Conservation (phyloP, 2,888 invertebrate species). For the Troides oblongomaculatus region DNA sequence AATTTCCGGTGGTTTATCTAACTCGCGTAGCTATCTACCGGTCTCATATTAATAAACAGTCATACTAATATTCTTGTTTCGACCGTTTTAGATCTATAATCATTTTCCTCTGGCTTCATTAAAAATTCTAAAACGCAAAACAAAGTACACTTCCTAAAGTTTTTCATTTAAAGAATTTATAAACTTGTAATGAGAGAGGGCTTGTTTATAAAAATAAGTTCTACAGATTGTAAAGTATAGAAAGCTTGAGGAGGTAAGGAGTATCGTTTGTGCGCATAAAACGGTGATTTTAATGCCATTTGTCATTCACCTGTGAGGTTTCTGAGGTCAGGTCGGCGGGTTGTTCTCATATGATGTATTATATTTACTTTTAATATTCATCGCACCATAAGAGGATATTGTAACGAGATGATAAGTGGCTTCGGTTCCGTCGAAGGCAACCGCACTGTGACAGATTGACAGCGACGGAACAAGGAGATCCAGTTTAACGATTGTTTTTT, state of each 20-base stretch:
- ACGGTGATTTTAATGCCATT: constrained; percentile 7
- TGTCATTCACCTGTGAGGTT: constrained; percentile 11
- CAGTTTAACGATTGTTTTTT: constrained; percentile 1
- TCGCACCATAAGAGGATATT: constrained; percentile 11
- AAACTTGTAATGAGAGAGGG: neutral
- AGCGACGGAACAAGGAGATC: neutral
- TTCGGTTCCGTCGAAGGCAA: constrained; percentile 8
- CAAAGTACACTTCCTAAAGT: too few species aligned
- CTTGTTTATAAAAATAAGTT: neutral
- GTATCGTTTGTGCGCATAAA: neutral
- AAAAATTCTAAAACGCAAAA: too few species aligned
- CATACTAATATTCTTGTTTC: too few species aligned
- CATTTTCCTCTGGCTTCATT: too few species aligned
- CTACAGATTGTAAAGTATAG: neutral
- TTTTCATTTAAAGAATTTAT: too few species aligned
- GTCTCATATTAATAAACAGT: too few species aligned
- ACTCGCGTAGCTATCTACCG: too few species aligned
- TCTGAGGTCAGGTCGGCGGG: constrained; percentile 5
- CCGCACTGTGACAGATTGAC: constrained; percentile 9
- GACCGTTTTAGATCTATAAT: too few species aligned
- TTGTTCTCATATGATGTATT: constrained; percentile 7
- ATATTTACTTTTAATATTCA: constrained; percentile 22
- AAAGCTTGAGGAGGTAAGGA: neutral
- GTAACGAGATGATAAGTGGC: constrained; percentile 17
- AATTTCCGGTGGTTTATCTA: neutral